These are phyloP conservation scores for Lepidonotus clava DNA, from an alignment of 2,888 invertebrate species.

Conservation along the genomic window DNA sequence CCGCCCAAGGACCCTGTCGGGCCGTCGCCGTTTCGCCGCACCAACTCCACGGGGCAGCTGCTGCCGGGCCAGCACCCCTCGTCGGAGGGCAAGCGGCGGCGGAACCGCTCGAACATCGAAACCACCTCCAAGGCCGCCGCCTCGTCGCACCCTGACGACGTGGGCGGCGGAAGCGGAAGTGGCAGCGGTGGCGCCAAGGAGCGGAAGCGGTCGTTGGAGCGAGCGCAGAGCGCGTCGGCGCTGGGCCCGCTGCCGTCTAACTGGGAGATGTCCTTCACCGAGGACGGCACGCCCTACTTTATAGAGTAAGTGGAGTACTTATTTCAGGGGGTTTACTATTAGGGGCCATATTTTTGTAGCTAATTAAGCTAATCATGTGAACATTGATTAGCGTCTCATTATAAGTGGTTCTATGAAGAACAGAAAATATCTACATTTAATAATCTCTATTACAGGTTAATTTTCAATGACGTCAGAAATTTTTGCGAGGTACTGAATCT, in stretches of 20 bases:
- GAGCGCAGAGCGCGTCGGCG: conserved; percentile 67
- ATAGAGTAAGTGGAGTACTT: conserved; percentile 87
- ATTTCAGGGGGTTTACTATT: too few relatives aligned
- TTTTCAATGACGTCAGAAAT: too few relatives aligned
- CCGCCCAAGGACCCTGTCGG: conserved; percentile 79
- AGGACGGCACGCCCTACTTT: conserved; percentile 97
- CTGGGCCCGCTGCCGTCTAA: conserved; percentile 95
- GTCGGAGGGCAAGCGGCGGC: conserved; percentile 82
- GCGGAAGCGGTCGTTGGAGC: conserved; percentile 74
- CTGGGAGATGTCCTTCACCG: conserved; percentile 99
- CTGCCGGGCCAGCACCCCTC: conserved; percentile 82
- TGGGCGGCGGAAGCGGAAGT: conserved; percentile 69
- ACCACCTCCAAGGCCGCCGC: conserved; percentile 77
- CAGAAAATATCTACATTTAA: too few relatives aligned
- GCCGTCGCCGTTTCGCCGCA: conserved; percentile 71
- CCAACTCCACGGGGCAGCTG: conserved; percentile 75
- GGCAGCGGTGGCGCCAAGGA: conserved; percentile 66
- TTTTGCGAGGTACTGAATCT: too few relatives aligned
- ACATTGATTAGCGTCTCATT: too few relatives aligned
- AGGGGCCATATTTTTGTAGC: too few relatives aligned
- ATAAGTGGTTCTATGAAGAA: too few relatives aligned
- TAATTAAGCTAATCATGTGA: too few relatives aligned
- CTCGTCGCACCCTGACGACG: conserved; percentile 40
- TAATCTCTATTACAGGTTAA: too few relatives aligned
- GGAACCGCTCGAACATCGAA: conserved; percentile 83